Base-by-base conservation (phyloP, 1,140 invertebrate genomes). In the Eubasilissa regina region DNA sequence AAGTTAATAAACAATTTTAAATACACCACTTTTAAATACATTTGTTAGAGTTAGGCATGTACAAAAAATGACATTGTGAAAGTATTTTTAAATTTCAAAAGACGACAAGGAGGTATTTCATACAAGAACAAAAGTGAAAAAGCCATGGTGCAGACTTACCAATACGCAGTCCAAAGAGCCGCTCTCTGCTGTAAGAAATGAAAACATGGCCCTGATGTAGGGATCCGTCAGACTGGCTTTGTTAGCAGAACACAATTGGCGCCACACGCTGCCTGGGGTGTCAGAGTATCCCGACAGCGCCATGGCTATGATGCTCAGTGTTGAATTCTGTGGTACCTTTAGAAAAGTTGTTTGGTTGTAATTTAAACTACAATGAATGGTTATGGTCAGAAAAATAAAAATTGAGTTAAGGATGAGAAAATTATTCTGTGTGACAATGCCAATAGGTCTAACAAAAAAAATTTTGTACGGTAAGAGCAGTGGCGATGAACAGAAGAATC, bases 171-270 rank as follows among this genome's bases (percentile, higher is more conserved):
- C 94, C 84, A 95, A 97, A 81, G 92, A 93, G 78, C 94, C 93
- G 83, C 92, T 92, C 44, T 96, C 93, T 56, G 94, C 93, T 0
- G 96, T 96, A 11, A 99, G 91, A 89, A 99, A 98, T 25, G 94
- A 92, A 91, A 99, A 98, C 84, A 97, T 94, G 1, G 96, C 96
- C 84, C 96, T 91, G 47, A 99, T 91, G 89, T 98, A 98, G 1
- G 97, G 95, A 90, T 98, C 94, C 6, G 91, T 91, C 21, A 99
- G 90, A 84, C 95, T 93, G 81, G 90, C 88, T 79, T 92, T 91
- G 3, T 95, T 92, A 48, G 89, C 90, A 0, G 90, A 89, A 84
- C 96, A 97, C 80, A 93, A 94, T 89, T 94, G 94, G 76, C 92
- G 89, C 95, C 96, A 98, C 84, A 97, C 94, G 93, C 83, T 91